phyloP scores from a whole-genome alignment of 1,140 invertebrate genomes.

The Coboldia fuscipes region DNA sequence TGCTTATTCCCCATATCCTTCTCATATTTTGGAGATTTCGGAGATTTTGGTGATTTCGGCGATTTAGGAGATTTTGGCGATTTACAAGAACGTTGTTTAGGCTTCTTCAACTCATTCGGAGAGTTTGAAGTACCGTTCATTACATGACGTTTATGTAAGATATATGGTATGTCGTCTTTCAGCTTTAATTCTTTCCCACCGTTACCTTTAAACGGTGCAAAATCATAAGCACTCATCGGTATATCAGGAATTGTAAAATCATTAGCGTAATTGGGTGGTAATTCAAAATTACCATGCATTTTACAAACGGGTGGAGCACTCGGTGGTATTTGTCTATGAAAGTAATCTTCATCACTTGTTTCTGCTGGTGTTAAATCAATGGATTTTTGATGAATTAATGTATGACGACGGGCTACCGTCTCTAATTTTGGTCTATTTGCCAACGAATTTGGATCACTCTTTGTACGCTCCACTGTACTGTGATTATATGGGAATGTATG shows the following conservation, averaged over 20 bases:
- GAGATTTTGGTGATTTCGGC: conserved; percentile 31
- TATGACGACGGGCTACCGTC: conserved; percentile 43
- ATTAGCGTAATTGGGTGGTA: conserved; percentile 27
- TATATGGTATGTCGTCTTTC: conserved; percentile 52
- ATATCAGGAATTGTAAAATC: conserved; percentile 17
- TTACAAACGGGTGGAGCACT: conserved; percentile 38
- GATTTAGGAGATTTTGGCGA: conserved; percentile 30
- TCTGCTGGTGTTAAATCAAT: conserved; percentile 64
- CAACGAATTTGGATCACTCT: conserved; percentile 59
- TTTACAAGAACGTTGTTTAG: conserved; percentile 21
- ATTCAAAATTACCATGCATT: conserved; percentile 39
- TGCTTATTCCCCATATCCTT: neutral
- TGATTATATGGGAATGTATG: conserved; percentile 26
- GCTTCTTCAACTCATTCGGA: conserved; percentile 28
- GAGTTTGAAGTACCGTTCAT: conserved; percentile 58
- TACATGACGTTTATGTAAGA: conserved; percentile 56
- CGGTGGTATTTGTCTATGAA: conserved; percentile 44
- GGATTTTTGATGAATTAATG: conserved; percentile 68
- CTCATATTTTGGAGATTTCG: conserved; percentile 26
- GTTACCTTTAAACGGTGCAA: no score
- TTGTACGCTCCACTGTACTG: conserved; percentile 55
- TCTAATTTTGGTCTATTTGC: conserved; percentile 43
- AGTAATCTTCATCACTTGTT: conserved; percentile 55
- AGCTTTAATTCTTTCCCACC: conserved; percentile 25
- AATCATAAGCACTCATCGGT: conserved; percentile 28